These are phyloP conservation scores for Parthenolecanium corni DNA, from an alignment of 2,888 invertebrate genomes.

Conservation along the genomic window DNA sequence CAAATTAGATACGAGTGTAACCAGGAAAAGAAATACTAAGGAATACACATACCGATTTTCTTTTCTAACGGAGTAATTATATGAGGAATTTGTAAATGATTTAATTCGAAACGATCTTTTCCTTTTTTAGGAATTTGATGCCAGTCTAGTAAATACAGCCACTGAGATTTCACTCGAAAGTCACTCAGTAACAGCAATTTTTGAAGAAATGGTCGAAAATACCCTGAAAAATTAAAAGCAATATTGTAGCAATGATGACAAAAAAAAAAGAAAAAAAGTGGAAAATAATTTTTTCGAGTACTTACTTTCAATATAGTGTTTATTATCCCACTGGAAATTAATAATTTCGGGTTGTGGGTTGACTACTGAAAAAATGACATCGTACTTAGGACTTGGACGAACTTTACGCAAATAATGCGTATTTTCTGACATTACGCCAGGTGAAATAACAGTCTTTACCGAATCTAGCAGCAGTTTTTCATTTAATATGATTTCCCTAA, in stretches of 20 bases:
- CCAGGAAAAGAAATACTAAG: constrained; percentile 47
- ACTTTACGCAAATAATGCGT: constrained; percentile 38
- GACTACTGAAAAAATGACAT: constrained; percentile 68
- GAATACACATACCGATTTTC: constrained; percentile 50
- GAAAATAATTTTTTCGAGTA: background rate
- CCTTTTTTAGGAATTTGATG: constrained; percentile 60
- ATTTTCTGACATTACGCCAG: constrained; percentile 26
- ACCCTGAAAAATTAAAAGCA: constrained; percentile 46
- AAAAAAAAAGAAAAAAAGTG: background rate
- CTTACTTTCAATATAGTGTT: constrained; percentile 28
- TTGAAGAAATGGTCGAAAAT: constrained; percentile 62
- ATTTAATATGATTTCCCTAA: constrained; percentile 47
- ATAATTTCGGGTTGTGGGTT: constrained; percentile 61
- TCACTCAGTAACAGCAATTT: constrained; percentile 59
- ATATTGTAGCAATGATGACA: background rate
- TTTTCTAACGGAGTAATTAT: constrained; percentile 78
- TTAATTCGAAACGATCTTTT: constrained; percentile 49
- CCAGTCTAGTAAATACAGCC: constrained; percentile 69
- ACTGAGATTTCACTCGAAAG: constrained; percentile 76
- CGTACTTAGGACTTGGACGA: constrained; percentile 53
- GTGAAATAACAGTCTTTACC: constrained; percentile 29
- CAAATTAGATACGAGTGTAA: background rate
- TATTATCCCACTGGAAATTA: constrained; percentile 27
- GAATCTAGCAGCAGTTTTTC: constrained; percentile 39
- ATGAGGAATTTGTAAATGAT: constrained; percentile 60